These are phyloP conservation scores for Cherax destructor DNA, from an alignment of 1,140 invertebrate species.

Conservation along the genomic window DNA sequence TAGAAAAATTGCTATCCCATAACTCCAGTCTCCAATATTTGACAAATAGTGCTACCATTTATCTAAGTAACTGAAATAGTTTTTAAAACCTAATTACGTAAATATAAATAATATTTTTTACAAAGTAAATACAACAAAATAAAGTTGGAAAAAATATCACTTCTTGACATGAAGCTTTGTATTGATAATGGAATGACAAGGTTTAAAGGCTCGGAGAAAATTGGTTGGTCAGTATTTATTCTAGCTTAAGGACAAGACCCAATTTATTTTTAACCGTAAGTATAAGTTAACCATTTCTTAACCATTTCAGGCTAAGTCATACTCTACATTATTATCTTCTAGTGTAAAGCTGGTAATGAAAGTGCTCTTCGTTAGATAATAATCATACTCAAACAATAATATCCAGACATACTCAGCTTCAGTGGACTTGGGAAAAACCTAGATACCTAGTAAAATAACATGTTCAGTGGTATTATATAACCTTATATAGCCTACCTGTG, in stretches of 20 bases:
- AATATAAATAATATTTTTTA: not conserved
- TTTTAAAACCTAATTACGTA: not conserved
- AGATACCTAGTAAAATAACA: constrained; percentile 20
- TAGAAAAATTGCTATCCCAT: constrained; percentile 21
- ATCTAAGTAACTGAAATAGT: constrained; percentile 2
- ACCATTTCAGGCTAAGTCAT: constrained; percentile 3
- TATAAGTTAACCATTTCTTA: not conserved
- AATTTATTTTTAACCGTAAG: not conserved
- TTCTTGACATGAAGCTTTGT: constrained; percentile 2
- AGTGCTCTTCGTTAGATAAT: constrained; percentile 15
- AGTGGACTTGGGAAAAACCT: constrained; percentile 5
- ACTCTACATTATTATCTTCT: not conserved
- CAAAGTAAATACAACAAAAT: constrained; percentile 14
- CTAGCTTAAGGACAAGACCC: constrained; percentile 12
- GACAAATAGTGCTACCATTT: constrained; percentile 14
- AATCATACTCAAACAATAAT: not conserved
- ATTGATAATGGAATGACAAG: constrained; percentile 5
- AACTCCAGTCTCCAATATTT: constrained; percentile 14
- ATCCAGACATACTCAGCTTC: constrained; percentile 19
- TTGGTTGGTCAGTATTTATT: constrained; percentile 4
- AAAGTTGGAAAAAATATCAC: not conserved
- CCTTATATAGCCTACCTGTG: constrained; percentile 37
- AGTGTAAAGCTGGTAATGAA: not conserved
- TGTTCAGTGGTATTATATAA: constrained; percentile 40
- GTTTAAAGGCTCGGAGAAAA: constrained; percentile 49